Evolutionary conservation across 1,140 invertebrate genomes (phyloP).

Genomic region (Orius insidiosus): DNA sequence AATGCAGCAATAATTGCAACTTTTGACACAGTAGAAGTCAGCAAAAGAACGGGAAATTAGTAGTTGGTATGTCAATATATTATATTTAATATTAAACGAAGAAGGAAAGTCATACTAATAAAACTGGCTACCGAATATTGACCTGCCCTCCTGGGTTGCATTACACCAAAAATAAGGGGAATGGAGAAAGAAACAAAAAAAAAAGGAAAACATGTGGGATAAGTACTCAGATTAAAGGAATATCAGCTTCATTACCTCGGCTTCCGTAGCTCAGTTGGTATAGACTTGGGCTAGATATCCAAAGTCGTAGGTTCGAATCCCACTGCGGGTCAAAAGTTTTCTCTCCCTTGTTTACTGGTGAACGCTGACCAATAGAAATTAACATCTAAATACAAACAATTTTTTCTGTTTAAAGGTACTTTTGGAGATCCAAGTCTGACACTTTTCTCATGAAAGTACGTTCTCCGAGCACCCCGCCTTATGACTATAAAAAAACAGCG

Average conservation of each 20-base stretch:
- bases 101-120: too few relatives aligned
- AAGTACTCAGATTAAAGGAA: too few relatives aligned
- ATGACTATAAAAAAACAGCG: slow-evolving; percentile 17
- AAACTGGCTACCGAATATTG: too few relatives aligned
- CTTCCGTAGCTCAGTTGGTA: too few relatives aligned
- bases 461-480: slow-evolving; percentile 15
- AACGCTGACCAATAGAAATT: neutral
- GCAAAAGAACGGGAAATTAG: slow-evolving; percentile 30
- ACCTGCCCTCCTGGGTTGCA: too few relatives aligned
- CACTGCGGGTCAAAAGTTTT: neutral
- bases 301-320: too few relatives aligned
- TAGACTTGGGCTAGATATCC: too few relatives aligned
- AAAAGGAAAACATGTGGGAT: too few relatives aligned
- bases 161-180: too few relatives aligned
- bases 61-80: slow-evolving; percentile 28
- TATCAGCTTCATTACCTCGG: too few relatives aligned
- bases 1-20: slow-evolving; percentile 24
- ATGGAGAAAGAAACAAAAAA: too few relatives aligned
- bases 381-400: neutral
- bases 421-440: slow-evolving; percentile 16
- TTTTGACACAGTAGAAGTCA: slow-evolving; percentile 16
- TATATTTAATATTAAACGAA: too few relatives aligned
- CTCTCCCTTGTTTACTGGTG: neutral
- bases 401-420: slow-evolving; percentile 12
- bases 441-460: slow-evolving; percentile 16